Conservation (phyloP, 2,797 vertebrate genomes). For the Manis pentadactyla region DNA sequence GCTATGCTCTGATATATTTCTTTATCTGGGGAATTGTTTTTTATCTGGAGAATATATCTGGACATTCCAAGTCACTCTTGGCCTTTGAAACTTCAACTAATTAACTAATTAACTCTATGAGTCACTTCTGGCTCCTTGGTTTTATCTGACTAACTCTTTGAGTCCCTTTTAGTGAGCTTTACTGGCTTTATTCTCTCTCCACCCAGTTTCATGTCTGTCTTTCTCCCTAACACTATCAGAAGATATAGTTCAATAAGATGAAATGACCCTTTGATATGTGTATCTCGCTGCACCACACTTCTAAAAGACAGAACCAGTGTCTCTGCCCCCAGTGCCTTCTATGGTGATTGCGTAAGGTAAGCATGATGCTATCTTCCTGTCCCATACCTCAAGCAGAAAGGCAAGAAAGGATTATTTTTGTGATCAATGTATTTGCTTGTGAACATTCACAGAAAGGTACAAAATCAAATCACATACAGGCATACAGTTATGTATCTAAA, state of each 20-base stretch:
- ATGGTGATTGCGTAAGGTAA: not conserved
- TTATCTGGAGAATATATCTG: too few relatives aligned
- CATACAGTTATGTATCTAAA: not conserved
- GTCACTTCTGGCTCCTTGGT: too few relatives aligned
- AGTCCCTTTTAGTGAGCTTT: too few relatives aligned
- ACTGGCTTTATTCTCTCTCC: too few relatives aligned
- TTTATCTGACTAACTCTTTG: too few relatives aligned
- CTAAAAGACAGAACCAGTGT: not conserved
- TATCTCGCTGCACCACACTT: not conserved
- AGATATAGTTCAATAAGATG: not conserved
- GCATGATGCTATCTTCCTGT: not conserved
- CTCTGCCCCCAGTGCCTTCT: not conserved
- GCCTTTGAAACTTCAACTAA: too few relatives aligned
- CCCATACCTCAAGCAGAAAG: not conserved
- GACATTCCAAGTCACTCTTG: too few relatives aligned
- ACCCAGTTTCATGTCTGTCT: too few relatives aligned
- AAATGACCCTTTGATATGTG: not conserved
- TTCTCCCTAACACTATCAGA: not conserved
- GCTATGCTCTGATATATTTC: too few relatives aligned
- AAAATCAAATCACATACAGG: not conserved
- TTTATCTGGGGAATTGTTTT: too few relatives aligned
- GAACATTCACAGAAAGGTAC: not conserved
- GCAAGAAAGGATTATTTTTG: not conserved
- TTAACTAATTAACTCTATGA: too few relatives aligned
- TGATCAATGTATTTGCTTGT: not conserved